phyloP scores from a whole-genome alignment of 2,113 vertebrate genomes.

The Oreochromis spilurus region DNA sequence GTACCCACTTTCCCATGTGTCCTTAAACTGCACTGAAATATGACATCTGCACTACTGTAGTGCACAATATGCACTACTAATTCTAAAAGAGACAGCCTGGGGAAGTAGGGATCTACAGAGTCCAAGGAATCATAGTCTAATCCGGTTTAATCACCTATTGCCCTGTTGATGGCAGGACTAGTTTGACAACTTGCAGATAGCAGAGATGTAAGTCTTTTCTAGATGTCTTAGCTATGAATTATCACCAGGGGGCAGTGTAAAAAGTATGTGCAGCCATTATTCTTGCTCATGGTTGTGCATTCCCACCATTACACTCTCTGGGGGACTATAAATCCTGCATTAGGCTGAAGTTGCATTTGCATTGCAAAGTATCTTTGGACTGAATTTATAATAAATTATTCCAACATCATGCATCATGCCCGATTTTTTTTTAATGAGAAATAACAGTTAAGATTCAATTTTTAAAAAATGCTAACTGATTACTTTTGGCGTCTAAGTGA shows the following conservation, averaged over 20 bases:
- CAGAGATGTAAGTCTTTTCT: background rate
- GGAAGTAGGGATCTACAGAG: background rate
- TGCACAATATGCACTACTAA: background rate
- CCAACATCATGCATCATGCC: background rate
- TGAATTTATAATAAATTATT: background rate
- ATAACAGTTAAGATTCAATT: background rate
- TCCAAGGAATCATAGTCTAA: background rate
- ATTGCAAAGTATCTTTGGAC: background rate
- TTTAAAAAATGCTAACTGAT: background rate
- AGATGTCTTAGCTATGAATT: background rate
- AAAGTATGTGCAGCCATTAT: background rate
- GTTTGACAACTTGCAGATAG: background rate
- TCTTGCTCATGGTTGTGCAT: background rate
- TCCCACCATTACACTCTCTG: background rate
- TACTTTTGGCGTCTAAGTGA: background rate
- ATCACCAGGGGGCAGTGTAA: background rate
- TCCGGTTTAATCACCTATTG: background rate
- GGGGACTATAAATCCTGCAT: background rate
- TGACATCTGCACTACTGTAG: background rate
- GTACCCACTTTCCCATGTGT: background rate
- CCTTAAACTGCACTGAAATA: background rate
- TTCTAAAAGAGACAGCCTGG: background rate
- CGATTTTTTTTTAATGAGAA: background rate
- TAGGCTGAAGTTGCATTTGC: background rate
- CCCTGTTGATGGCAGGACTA: background rate